A percentile compares a stretch with the other conserved stretches of the same genome.
These are phyloP conservation scores for Drosophila repleta DNA, from an alignment of 1,140 invertebrate species.

Conservation along the genomic window DNA sequence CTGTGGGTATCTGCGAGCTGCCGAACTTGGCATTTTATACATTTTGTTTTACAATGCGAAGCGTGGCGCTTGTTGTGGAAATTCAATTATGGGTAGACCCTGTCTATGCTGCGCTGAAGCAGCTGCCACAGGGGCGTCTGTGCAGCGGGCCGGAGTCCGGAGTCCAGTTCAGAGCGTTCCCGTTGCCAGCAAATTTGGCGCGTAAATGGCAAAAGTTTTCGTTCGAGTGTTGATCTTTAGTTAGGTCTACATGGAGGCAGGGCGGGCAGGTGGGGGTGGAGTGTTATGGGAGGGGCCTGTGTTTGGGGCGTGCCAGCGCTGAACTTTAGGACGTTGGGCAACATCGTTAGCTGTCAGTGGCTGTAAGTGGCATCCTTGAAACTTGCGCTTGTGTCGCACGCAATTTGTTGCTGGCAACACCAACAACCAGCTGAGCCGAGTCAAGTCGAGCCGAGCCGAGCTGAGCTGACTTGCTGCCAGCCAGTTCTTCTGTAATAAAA, in stretches of 20 bases:
- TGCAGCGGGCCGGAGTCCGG: not conserved
- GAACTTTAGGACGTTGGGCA: conserved; percentile 57
- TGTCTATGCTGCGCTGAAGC: not conserved
- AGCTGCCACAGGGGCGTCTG: not conserved
- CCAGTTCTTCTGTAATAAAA: conserved; percentile 18
- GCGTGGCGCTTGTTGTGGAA: conserved; percentile 44
- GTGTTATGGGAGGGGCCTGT: not conserved
- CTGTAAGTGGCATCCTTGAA: conserved; percentile 79
- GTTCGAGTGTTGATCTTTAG: conserved; percentile 76
- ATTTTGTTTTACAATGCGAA: conserved; percentile 50
- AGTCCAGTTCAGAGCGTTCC: not conserved
- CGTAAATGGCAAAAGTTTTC: conserved; percentile 79
- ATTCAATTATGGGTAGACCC: conserved; percentile 67
- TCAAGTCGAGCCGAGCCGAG: not conserved
- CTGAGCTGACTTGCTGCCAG: conserved; percentile 6
- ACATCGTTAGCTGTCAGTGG: conserved; percentile 72
- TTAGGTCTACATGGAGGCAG: conserved; percentile 45
- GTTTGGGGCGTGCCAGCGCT: conserved; percentile 28
- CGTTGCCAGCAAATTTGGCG: conserved; percentile 58
- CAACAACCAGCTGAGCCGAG: not conserved
- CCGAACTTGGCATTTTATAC: conserved; percentile 7
- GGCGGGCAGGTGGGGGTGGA: not conserved
- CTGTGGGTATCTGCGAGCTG: not conserved
- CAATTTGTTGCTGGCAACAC: conserved; percentile 64
- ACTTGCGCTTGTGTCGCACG: conserved; percentile 69